These are phyloP conservation scores for Arrhamphus sclerolepis DNA, from an alignment of 2,797 vertebrate species.

Conservation along the genomic window DNA sequence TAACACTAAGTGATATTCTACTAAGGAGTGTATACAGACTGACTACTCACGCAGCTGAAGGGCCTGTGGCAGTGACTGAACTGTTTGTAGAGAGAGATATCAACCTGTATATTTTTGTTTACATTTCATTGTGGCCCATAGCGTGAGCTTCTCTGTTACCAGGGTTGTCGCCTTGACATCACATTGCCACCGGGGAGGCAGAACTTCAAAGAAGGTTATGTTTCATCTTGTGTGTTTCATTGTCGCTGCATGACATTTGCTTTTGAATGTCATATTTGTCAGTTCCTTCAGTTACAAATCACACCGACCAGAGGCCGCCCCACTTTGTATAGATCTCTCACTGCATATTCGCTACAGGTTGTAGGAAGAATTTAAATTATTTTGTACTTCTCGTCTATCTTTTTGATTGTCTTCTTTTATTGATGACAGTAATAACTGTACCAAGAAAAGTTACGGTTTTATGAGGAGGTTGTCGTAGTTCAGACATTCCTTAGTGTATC, in stretches of 20 bases:
- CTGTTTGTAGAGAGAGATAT: slow-evolving; percentile 86
- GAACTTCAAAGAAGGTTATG: slow-evolving; percentile 74
- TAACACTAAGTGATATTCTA: slow-evolving; percentile 87
- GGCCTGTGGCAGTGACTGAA: slow-evolving; percentile 85
- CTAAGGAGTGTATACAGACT: slow-evolving; percentile 84
- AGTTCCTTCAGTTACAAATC: slow-evolving; percentile 49
- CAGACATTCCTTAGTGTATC: slow-evolving; percentile 85
- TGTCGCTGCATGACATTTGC: slow-evolving; percentile 73
- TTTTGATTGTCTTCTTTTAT: slow-evolving; percentile 75
- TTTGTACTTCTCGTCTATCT: slow-evolving; percentile 88
- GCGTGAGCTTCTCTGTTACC: slow-evolving; percentile 53
- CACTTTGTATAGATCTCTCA: slow-evolving; percentile 76
- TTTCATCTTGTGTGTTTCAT: slow-evolving; percentile 62
- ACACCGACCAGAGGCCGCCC: slow-evolving; percentile 43
- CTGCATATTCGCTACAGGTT: slow-evolving; percentile 80
- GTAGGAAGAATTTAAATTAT: slow-evolving; percentile 97
- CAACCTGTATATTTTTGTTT: slow-evolving; percentile 90
- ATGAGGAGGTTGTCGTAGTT: slow-evolving; percentile 81
- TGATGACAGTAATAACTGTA: slow-evolving; percentile 86
- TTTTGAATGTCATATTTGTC: slow-evolving; percentile 54
- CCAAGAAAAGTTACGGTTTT: slow-evolving; percentile 78
- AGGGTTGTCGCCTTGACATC: slow-evolving; percentile 49
- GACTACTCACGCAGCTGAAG: slow-evolving; percentile 88
- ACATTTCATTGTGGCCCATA: slow-evolving; percentile 73
- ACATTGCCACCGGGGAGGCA: slow-evolving; percentile 64